Percentiles rank a stretch among this genome's conserved stretches.
These are phyloP conservation scores for Mormyrus iriodes DNA, from an alignment of 2,113 vertebrate genomes.

Conservation along the genomic window DNA sequence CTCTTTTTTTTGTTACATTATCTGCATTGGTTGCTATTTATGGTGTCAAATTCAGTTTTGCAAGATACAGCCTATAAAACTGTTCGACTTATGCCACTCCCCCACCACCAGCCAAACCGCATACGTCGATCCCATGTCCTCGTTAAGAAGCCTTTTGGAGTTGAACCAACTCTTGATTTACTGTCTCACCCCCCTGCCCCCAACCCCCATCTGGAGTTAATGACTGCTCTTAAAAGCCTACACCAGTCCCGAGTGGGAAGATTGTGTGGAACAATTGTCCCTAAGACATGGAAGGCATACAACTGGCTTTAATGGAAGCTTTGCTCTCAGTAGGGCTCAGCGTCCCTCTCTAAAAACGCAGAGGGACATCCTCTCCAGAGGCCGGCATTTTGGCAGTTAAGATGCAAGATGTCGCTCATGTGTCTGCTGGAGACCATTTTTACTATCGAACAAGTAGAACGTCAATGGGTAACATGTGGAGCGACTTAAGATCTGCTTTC, in stretches of 20 bases:
- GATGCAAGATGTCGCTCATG: not conserved
- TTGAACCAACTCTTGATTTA: not conserved
- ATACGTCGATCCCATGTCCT: not conserved
- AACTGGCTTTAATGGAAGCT: not conserved
- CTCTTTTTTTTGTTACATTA: not conserved
- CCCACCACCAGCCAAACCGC: not conserved
- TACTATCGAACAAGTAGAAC: constrained; percentile 3
- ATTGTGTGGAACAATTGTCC: not conserved
- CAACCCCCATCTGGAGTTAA: not conserved
- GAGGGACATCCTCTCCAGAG: not conserved
- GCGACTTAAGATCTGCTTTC: not conserved
- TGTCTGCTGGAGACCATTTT: not conserved
- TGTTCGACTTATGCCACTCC: not conserved
- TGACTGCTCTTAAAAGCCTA: not conserved
- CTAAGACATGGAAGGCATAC: not conserved
- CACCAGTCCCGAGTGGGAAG: not conserved
- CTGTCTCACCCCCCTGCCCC: not conserved
- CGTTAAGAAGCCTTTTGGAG: not conserved
- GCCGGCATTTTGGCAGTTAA: not conserved
- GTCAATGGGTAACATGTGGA: not conserved
- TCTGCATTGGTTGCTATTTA: not conserved
- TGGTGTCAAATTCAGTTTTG: not conserved
- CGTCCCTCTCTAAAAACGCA: not conserved
- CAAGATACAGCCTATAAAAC: not conserved
- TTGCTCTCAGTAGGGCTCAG: too few species aligned